Base-by-base conservation (phyloP, 2,888 invertebrate species). In the Amiota communis region DNA sequence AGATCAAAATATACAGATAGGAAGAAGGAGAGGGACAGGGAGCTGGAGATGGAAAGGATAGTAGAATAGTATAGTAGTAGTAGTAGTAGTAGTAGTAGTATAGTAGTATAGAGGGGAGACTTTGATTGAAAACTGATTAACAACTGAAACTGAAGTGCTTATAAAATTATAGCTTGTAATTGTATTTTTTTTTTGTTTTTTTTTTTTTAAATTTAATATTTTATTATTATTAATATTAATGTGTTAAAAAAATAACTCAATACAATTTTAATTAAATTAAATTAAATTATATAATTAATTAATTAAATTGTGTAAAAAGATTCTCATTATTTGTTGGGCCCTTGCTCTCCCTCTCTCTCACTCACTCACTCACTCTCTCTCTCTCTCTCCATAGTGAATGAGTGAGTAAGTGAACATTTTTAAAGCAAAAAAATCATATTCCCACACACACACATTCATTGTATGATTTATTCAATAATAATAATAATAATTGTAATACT, bases 221-320 rank as follows among this genome's bases (percentile, higher is more conserved):
- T 75, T 74, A 75, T 77, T 75, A 75, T 73, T 82, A 79, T 76
- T 76, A 76, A 65, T 77, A 51, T 67, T 67, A 48, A 59, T 17
- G 4, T 8, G 56, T 56, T 56, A 56, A 2, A 13, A n/a, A 59
- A n/a, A 59, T 59, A 4, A 59, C 74, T 80, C 79, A 76, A 75
- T 72, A 83, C 74, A 75, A 80, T 65, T 73, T 70, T 61, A 63
- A 71, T 64, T 75, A 74, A 77, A 77, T 76, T 75, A 71, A 71
- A 74, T 69, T 74, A 48, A n/a, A n/a, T n/a, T n/a, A n/a, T n/a
- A n/a, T n/a, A n/a, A 53, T 64, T 81, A 84, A 84, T 79, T 76
- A 79, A 67, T 48, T 67, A 67, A 20, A 49, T 23, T 67, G 67
- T 83, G 86, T 83, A 83, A 86, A 86, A 83, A 83, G 83, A 83